Evolutionary conservation across 2,888 invertebrate species (phyloP).

Genomic region (Archaeoteleia sp.): DNA sequence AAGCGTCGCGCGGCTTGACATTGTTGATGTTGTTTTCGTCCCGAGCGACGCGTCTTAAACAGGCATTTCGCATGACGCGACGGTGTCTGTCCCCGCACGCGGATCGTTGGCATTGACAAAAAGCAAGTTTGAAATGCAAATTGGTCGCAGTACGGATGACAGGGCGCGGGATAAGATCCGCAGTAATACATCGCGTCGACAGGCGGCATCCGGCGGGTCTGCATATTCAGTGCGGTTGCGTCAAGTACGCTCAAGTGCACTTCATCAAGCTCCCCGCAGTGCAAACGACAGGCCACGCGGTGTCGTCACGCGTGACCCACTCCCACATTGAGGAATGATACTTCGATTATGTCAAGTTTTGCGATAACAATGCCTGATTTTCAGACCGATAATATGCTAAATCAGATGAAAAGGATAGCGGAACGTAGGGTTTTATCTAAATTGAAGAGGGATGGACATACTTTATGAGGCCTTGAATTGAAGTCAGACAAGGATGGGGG

Average conservation of each 20-base stretch:
- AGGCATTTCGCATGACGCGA: slow-evolving; percentile 29
- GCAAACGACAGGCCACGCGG: slow-evolving; percentile 47
- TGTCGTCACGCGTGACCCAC: slow-evolving; percentile 47
- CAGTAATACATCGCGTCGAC: slow-evolving; percentile 73
- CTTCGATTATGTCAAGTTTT: slow-evolving; percentile 8
- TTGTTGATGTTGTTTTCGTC: slow-evolving; percentile 13
- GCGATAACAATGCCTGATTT: slow-evolving; percentile 4
- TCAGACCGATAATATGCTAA: too few species aligned
- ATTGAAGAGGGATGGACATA: too few species aligned
- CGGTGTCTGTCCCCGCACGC: slow-evolving; percentile 16
- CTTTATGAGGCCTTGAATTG: too few species aligned
- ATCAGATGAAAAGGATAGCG: too few species aligned
- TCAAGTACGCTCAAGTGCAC: slow-evolving; percentile 66
- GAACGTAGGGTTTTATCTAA: too few species aligned
- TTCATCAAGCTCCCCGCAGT: slow-evolving; percentile 64
- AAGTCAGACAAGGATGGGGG: too few species aligned
- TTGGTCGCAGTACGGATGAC: slow-evolving; percentile 66
- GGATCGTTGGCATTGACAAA: slow-evolving; percentile 42
- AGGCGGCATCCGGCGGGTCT: slow-evolving; percentile 71
- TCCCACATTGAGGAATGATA: slow-evolving; percentile 15
- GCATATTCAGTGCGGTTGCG: slow-evolving; percentile 71
- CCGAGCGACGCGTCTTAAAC: slow-evolving; percentile 13
- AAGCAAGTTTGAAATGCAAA: slow-evolving; percentile 65
- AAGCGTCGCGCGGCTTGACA: slow-evolving; percentile 16
- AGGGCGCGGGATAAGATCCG: slow-evolving; percentile 69